These are phyloP conservation scores for Heliconius melpomene DNA, from an alignment of 1,140 invertebrate genomes.

Conservation along the genomic window DNA sequence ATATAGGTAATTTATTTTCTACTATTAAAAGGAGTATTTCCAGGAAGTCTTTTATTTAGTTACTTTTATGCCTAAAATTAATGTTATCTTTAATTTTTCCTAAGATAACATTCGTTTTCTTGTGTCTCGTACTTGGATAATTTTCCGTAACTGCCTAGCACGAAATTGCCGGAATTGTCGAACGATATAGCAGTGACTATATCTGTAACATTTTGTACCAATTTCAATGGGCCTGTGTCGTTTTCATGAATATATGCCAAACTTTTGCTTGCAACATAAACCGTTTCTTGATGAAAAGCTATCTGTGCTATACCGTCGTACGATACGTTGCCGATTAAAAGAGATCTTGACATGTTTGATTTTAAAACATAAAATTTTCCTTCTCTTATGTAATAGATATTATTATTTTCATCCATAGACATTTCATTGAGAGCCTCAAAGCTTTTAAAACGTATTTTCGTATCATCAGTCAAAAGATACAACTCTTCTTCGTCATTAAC, in stretches of 20 bases:
- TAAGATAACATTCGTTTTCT: slow-evolving; percentile 56
- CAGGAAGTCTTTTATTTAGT: slow-evolving; percentile 26
- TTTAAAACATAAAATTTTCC: slow-evolving; percentile 62
- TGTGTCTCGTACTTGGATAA: slow-evolving; percentile 57
- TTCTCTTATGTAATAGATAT: slow-evolving; percentile 66
- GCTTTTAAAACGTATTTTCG: slow-evolving; percentile 56
- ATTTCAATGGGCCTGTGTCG: slow-evolving; percentile 57
- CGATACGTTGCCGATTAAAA: slow-evolving; percentile 55
- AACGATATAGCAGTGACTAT: slow-evolving; percentile 66
- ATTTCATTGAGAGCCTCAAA: slow-evolving; percentile 61
- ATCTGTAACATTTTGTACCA: slow-evolving; percentile 53
- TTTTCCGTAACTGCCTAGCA: slow-evolving; percentile 59
- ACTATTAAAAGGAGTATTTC: slow-evolving; percentile 50
- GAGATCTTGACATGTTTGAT: slow-evolving; percentile 45
- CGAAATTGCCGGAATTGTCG: slow-evolving; percentile 58
- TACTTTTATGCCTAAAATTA: background rate
- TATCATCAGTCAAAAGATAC: slow-evolving; percentile 54
- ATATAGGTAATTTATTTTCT: slow-evolving; percentile 58
- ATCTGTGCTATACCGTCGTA: slow-evolving; percentile 66
- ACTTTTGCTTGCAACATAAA: slow-evolving; percentile 61
- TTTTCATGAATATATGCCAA: slow-evolving; percentile 64
- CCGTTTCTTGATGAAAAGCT: slow-evolving; percentile 56
- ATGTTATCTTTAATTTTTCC: slow-evolving; percentile 35
- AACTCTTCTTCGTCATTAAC: slow-evolving; percentile 61
- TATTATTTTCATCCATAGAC: slow-evolving; percentile 64